Evolutionary conservation across 37 sponge, comb jelly and placozoan species (phyloP).

Genomic region (Petrosia ficiformis): DNA sequence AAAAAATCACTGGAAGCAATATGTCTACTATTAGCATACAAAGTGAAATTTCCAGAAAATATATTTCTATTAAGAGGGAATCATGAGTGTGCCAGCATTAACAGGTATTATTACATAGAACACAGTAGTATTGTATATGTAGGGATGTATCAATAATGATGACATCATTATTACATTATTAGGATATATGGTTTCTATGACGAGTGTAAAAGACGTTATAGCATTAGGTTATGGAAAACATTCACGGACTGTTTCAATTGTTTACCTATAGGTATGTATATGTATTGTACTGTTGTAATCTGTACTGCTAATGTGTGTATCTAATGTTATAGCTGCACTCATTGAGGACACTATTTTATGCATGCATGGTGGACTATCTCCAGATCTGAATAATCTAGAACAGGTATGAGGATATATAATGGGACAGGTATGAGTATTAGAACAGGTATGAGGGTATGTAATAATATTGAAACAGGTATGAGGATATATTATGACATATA

Average conservation of each 20-base stretch:
- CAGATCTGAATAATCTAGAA: slow-evolving; percentile 69
- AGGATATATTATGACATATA: too few relatives aligned
- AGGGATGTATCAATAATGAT: background rate
- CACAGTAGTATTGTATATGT: background rate
- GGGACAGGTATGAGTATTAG: background rate
- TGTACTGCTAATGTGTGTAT: background rate
- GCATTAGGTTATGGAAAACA: slow-evolving; percentile 95
- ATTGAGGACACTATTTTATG: slow-evolving; percentile 84
- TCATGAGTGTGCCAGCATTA: slow-evolving; percentile 89
- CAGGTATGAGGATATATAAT: slow-evolving; percentile 26
- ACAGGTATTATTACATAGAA: slow-evolving; percentile 42
- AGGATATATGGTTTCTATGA: slow-evolving; percentile 97
- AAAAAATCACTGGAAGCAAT: slow-evolving; percentile 82
- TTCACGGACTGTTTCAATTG: slow-evolving; percentile 94
- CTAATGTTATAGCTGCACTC: slow-evolving; percentile 54
- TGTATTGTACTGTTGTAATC: too few relatives aligned
- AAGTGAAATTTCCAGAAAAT: slow-evolving; percentile 83
- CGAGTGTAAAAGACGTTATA: slow-evolving; percentile 93
- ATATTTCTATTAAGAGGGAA: slow-evolving; percentile 87
- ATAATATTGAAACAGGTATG: background rate
- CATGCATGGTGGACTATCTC: slow-evolving; percentile 95
- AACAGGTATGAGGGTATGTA: background rate
- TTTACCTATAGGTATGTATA: slow-evolving; percentile 70
- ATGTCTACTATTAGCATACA: slow-evolving; percentile 84
- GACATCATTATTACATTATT: background rate